Conservation (phyloP, 2,888 invertebrate species). For the Cordilura impudica region DNA sequence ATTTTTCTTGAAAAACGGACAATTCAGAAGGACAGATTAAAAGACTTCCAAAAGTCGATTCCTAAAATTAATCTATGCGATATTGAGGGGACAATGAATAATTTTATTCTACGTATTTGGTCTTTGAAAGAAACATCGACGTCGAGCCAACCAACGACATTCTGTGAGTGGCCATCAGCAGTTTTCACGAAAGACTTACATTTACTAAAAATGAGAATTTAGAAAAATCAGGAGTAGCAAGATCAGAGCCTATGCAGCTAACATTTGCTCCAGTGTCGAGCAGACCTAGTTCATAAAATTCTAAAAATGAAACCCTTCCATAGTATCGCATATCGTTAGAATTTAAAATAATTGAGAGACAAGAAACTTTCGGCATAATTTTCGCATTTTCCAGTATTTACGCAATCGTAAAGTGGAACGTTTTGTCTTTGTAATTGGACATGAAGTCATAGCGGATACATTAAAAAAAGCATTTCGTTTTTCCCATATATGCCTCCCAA, state of each 20-base stretch:
- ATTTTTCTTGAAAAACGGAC: too few species aligned
- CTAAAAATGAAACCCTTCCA: too few species aligned
- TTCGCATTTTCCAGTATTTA: not conserved
- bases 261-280: too few species aligned
- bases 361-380: not conserved
- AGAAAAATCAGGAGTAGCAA: not conserved
- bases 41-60: constrained; percentile 14
- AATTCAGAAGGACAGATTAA: too few species aligned
- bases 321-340: too few species aligned
- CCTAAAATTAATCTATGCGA: constrained; percentile 14
- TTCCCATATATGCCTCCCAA: too few species aligned
- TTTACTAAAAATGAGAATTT: not conserved
- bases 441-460: too few species aligned
- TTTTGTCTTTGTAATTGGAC: too few species aligned
- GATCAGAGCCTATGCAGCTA: not conserved
- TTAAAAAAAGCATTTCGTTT: too few species aligned
- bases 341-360: not conserved
- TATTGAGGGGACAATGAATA: constrained; percentile 4
- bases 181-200: not conserved
- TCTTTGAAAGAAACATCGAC: not conserved
- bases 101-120: not conserved
- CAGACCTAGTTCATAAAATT: too few species aligned
- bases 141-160: not conserved
- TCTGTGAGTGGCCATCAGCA: not conserved
- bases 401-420: not conserved